Conservation (phyloP, 23 tunicate genomes). For the Halocynthia roretzi region DNA sequence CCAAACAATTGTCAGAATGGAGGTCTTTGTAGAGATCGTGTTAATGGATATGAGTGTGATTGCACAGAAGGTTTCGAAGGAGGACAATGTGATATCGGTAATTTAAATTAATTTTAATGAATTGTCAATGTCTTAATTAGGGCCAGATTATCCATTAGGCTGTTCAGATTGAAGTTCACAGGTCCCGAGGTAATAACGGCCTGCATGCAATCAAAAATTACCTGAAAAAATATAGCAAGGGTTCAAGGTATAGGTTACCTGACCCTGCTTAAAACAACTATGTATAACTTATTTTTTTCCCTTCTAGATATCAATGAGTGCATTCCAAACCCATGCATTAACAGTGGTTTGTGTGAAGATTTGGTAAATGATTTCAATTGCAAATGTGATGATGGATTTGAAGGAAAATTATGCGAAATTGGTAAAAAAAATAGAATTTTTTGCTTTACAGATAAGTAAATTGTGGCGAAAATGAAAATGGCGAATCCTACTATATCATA, state of each 20-base stretch:
- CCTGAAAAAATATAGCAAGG: too few relatives aligned
- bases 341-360: constrained; percentile 61
- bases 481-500: too few relatives aligned
- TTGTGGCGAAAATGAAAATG: too few relatives aligned
- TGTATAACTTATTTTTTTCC: background rate
- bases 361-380: constrained; percentile 29
- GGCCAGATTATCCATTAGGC: too few relatives aligned
- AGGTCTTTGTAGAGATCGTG: constrained; percentile 1
- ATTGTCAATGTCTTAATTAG: too few relatives aligned
- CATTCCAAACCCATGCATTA: constrained; percentile 50
- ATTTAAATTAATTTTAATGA: background rate
- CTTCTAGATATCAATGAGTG: background rate
- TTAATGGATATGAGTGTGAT: background rate
- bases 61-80: background rate
- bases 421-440: background rate
- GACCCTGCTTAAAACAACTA: background rate
- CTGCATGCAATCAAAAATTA: too few relatives aligned
- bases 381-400: constrained; percentile 40
- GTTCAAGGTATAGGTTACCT: too few relatives aligned
- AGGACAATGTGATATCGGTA: background rate
- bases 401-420: constrained; percentile 20
- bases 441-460: too few relatives aligned
- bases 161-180: too few relatives aligned
- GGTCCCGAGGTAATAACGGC: too few relatives aligned
- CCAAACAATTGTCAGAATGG: constrained; percentile 1